Conservation (phyloP, 2,113 vertebrate species). For the Cinclus cinclus region DNA sequence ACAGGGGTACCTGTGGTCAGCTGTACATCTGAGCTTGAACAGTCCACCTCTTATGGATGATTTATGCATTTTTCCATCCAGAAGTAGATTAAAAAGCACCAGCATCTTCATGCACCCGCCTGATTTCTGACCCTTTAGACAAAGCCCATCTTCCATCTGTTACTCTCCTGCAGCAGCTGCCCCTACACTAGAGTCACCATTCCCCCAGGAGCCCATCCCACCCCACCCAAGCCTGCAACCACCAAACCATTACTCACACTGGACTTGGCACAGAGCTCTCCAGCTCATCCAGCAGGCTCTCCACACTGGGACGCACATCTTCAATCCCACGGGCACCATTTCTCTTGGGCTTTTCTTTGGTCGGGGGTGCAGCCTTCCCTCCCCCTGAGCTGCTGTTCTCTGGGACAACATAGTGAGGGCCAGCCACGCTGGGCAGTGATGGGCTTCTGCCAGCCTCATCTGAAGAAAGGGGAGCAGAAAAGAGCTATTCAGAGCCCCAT, state of each 20-base stretch:
- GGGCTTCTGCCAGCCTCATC: constrained; percentile 73
- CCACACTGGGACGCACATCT: constrained; percentile 88
- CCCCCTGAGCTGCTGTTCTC: constrained; percentile 81
- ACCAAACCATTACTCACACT: constrained; percentile 73
- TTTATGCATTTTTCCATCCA: not conserved
- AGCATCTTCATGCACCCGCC: not conserved
- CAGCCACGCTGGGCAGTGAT: constrained; percentile 45
- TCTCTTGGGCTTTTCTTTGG: constrained; percentile 87
- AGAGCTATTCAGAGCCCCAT: not conserved
- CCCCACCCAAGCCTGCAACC: not conserved
- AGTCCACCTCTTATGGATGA: not conserved
- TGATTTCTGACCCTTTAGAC: not conserved
- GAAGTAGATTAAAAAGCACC: not conserved
- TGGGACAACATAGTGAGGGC: constrained; percentile 78
- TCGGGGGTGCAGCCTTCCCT: constrained; percentile 72
- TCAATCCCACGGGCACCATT: constrained; percentile 84
- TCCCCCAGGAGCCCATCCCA: not conserved
- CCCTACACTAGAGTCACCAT: not conserved
- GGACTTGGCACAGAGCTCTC: constrained; percentile 91
- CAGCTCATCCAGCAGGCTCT: constrained; percentile 92
- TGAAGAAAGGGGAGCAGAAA: constrained; percentile 8
- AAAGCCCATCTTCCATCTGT: not conserved
- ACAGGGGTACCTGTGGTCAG: not conserved
- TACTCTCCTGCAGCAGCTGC: not conserved
- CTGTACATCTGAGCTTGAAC: not conserved